phyloP scores from a whole-genome alignment of 2,888 invertebrate genomes.

The Papilio protenor region DNA sequence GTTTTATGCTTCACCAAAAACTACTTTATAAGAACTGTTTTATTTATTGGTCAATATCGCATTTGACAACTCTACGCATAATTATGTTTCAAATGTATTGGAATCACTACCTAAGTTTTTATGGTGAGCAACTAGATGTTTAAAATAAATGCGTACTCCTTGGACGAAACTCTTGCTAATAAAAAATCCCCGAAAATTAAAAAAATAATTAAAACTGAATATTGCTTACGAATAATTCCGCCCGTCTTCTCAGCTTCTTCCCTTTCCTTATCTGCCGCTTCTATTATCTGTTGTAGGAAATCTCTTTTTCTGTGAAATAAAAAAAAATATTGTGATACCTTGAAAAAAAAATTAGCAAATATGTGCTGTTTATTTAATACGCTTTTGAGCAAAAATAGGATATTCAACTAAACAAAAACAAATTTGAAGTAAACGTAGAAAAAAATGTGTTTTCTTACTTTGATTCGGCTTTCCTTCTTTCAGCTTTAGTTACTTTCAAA shows the following conservation, averaged over 20 bases:
- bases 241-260: constrained; percentile 48
- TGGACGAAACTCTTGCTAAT: neutral
- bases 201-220: constrained; percentile 1
- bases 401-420: neutral
- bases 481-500: constrained; percentile 70
- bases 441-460: constrained; percentile 59
- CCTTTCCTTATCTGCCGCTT: constrained; percentile 73
- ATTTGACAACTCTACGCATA: too few species aligned
- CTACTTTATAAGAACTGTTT: too few species aligned
- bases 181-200: neutral
- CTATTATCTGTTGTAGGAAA: constrained; percentile 78
- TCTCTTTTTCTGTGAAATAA: constrained; percentile 70
- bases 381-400: neutral
- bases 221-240: constrained; percentile 41
- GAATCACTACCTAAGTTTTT: too few species aligned
- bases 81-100: too few species aligned
- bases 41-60: too few species aligned
- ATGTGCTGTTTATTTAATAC: too few species aligned
- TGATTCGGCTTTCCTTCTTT: constrained; percentile 62
- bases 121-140: neutral
- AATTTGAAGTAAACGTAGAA: neutral
- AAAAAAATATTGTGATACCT: neutral
- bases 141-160: neutral
- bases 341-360: neutral
- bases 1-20: too few species aligned